phyloP scores from a whole-genome alignment of 2,113 vertebrate species.

The Otis tarda region DNA sequence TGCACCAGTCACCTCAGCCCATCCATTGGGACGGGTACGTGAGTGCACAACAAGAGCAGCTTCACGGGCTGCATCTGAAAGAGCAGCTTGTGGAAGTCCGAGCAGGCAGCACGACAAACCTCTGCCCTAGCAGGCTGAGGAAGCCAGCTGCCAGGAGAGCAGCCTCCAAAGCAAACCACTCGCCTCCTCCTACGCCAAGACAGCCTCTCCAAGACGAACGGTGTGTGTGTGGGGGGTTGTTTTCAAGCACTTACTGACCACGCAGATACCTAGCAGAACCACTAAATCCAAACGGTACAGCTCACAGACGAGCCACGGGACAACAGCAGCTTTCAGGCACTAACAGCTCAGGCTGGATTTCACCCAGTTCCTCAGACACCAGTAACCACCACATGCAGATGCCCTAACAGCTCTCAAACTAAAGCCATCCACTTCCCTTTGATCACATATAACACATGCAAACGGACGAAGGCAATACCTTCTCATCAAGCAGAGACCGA shows the following conservation, averaged over 20 bases:
- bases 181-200: neutral
- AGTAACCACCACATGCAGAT: neutral
- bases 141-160: neutral
- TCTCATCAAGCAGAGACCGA: neutral
- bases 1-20: neutral
- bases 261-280: neutral
- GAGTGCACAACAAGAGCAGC: neutral
- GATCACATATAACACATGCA: neutral
- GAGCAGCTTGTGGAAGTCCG: neutral
- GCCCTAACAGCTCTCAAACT: neutral
- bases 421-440: neutral
- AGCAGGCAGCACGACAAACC: accelerated
- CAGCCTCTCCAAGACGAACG: neutral
- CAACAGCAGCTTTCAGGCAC: conserved; percentile 10
- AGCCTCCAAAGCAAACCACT: conserved; percentile 6
- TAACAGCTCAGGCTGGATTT: neutral
- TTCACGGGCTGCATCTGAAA: neutral
- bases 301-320: neutral
- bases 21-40: neutral
- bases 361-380: neutral
- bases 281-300: neutral
- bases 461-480: neutral
- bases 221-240: neutral
- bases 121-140: neutral
- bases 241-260: neutral